phyloP scores from a whole-genome alignment of 2,888 invertebrate genomes.

The Heteromyza rotundicornis region DNA sequence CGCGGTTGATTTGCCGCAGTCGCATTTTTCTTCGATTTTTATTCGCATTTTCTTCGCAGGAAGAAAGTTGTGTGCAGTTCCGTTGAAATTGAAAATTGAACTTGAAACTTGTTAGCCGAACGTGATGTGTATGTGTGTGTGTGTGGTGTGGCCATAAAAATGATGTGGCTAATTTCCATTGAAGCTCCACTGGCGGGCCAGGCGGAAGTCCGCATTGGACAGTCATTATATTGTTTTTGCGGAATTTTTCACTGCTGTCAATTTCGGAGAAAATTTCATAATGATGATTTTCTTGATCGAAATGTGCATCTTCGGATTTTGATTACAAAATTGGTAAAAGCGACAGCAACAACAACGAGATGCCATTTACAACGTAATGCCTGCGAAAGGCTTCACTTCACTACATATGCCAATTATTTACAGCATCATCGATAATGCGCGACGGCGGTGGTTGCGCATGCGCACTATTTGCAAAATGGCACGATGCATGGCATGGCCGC shows the following conservation, averaged over 20 bases:
- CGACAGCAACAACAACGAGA: neutral
- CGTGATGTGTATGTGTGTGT: too few relatives aligned
- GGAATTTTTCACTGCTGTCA: neutral
- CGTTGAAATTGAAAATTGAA: too few relatives aligned
- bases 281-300: too few relatives aligned
- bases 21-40: neutral
- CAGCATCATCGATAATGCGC: neutral
- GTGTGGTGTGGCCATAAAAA: too few relatives aligned
- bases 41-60: neutral
- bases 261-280: too few relatives aligned
- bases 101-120: neutral
- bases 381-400: too few relatives aligned
- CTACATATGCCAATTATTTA: neutral
- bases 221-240: too few relatives aligned
- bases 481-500: too few relatives aligned
- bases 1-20: neutral
- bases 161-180: neutral
- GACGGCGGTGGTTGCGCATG: neutral
- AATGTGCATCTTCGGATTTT: too few relatives aligned
- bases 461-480: too few relatives aligned
- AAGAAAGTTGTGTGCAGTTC: constrained; percentile 4
- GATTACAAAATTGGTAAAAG: neutral
- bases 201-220: too few relatives aligned
- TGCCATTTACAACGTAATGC: too few relatives aligned
- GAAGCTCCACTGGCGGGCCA: neutral